Evolutionary conservation across 2,113 vertebrate species (phyloP).

Genomic region (Naja naja): DNA sequence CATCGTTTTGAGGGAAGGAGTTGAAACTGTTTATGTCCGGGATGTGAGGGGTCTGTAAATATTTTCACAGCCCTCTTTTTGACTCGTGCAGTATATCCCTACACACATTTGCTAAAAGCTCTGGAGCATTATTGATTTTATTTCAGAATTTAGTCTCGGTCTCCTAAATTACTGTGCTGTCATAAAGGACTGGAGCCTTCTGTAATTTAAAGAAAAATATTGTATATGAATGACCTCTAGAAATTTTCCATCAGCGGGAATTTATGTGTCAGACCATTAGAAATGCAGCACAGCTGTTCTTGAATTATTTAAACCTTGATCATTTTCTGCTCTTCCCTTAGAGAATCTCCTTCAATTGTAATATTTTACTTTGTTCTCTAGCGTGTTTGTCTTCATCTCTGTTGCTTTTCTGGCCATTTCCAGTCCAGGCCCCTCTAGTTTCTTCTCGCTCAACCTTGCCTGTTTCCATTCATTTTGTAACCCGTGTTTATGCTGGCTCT

Average conservation of each 20-base stretch:
- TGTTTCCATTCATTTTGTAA: background rate
- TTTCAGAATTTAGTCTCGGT: background rate
- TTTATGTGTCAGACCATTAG: background rate
- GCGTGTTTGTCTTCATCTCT: background rate
- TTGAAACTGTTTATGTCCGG: too few species aligned
- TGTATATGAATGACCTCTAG: background rate
- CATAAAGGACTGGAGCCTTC: background rate
- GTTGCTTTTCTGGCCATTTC: background rate
- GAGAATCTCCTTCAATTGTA: background rate
- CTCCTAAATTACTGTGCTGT: background rate
- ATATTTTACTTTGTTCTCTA: background rate
- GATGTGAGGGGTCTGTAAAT: too few species aligned
- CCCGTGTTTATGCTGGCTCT: background rate
- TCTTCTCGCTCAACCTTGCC: background rate
- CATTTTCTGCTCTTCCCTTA: background rate
- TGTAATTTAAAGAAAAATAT: background rate
- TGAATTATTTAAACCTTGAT: background rate
- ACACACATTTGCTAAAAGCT: too few species aligned
- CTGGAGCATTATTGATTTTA: background rate
- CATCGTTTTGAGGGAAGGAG: too few species aligned
- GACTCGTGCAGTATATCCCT: background rate
- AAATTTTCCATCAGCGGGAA: background rate
- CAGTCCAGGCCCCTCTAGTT: background rate
- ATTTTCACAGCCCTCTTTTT: too few species aligned
- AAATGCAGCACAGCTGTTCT: background rate